These are phyloP conservation scores for Drosophila asahinai DNA, from an alignment of 1,140 invertebrate genomes.

Conservation along the genomic window DNA sequence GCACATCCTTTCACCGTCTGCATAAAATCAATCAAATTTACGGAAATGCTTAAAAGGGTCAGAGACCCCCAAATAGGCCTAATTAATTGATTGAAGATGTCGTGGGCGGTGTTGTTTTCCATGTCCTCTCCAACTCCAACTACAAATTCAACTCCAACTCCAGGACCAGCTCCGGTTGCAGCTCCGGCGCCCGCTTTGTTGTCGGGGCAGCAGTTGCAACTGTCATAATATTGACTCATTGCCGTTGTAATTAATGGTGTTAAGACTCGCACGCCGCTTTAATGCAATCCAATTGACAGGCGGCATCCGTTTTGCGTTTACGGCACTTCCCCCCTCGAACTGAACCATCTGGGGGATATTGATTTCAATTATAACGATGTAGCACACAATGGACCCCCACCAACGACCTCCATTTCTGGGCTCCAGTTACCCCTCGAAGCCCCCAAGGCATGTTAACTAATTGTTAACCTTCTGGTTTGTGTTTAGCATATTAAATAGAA, in stretches of 20 bases:
- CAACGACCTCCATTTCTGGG: neutral
- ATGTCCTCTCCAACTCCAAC: constrained; percentile 5
- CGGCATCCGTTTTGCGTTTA: constrained; percentile 64
- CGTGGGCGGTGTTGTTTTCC: constrained; percentile 11
- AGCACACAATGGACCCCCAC: constrained; percentile 26
- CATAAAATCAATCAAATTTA: constrained; percentile 61
- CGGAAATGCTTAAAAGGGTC: constrained; percentile 22
- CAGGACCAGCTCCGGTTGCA: neutral
- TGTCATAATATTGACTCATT: constrained; percentile 83
- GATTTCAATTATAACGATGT: constrained; percentile 75
- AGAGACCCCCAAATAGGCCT: constrained; percentile 33
- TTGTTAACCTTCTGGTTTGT: constrained; percentile 46
- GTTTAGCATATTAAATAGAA: constrained; percentile 58
- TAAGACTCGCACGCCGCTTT: constrained; percentile 80
- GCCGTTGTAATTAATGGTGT: constrained; percentile 79
- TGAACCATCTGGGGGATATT: constrained; percentile 54
- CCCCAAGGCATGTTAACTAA: constrained; percentile 43
- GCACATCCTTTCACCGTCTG: constrained; percentile 44
- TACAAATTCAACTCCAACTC: too few relatives aligned
- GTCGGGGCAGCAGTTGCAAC: constrained; percentile 55
- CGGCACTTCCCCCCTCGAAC: constrained; percentile 29
- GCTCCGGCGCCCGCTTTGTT: constrained; percentile 5
- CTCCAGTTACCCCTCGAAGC: neutral
- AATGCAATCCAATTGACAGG: constrained; percentile 79
- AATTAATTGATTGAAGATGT: constrained; percentile 75